These are phyloP conservation scores for Drosophila lacteicornis DNA, from an alignment of 1,140 invertebrate species.

Conservation along the genomic window DNA sequence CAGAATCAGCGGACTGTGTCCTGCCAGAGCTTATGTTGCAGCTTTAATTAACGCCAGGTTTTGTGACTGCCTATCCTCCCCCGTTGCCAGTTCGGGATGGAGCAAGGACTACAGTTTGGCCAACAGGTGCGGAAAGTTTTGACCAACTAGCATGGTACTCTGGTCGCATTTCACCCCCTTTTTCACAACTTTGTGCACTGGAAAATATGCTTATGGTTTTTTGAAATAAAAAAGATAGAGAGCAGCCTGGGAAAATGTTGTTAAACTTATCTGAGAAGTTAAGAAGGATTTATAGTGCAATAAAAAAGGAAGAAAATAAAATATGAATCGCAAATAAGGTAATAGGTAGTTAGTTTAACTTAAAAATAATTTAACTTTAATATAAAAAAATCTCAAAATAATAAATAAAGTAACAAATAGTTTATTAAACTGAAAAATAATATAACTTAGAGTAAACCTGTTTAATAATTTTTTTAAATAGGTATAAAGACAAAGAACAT, in stretches of 20 bases:
- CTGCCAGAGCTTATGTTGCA: slow-evolving; percentile 58
- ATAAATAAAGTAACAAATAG: no score
- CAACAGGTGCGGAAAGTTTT: slow-evolving; percentile 75
- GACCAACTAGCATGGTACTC: slow-evolving; percentile 30
- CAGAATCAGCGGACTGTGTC: slow-evolving; percentile 37
- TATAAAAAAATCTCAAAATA: no score
- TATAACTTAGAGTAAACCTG: no score
- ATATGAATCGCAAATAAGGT: no score
- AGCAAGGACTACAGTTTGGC: slow-evolving; percentile 7
- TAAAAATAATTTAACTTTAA: not conserved
- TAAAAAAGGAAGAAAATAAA: not conserved
- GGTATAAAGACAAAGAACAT: no score
- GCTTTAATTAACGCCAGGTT: slow-evolving; percentile 79
- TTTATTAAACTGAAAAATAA: no score
- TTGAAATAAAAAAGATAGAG: no score
- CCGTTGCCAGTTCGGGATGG: not conserved
- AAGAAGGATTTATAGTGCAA: not conserved
- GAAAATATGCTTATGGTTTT: not conserved
- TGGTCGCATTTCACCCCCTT: slow-evolving; percentile 4
- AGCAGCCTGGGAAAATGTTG: not conserved
- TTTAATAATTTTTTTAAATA: no score
- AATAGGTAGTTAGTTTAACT: not conserved
- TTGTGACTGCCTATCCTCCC: slow-evolving; percentile 51
- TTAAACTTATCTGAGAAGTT: no score
- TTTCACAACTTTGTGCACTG: slow-evolving; percentile 11